Evolutionary conservation across 1,140 invertebrate species (phyloP).

Genomic region (Galleria mellonella): DNA sequence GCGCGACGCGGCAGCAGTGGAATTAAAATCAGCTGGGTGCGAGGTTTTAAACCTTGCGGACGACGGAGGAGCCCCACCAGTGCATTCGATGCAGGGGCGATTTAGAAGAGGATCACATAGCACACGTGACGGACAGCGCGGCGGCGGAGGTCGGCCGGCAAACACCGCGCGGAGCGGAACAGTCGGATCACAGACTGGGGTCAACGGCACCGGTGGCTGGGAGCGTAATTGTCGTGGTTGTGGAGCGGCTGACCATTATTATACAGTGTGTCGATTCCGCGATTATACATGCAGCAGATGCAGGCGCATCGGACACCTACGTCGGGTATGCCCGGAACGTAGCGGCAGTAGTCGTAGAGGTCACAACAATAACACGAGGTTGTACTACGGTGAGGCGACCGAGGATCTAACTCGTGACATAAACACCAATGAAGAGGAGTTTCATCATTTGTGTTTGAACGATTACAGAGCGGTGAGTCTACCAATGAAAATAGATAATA

Average conservation of each 20-base stretch:
- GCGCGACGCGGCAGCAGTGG: slow-evolving; percentile 14
- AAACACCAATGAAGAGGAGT: neutral
- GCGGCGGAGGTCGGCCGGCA: too few species aligned
- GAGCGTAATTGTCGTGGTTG: too few species aligned
- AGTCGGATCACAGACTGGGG: too few species aligned
- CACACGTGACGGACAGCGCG: neutral
- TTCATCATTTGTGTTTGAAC: slow-evolving; percentile 1
- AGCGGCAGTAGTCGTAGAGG: neutral
- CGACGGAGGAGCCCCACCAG: too few species aligned
- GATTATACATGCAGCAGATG: neutral
- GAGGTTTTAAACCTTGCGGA: too few species aligned
- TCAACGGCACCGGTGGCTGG: too few species aligned
- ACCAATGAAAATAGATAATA: slow-evolving; percentile 1
- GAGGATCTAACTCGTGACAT: neutral
- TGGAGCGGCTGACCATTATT: too few species aligned
- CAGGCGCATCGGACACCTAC: neutral
- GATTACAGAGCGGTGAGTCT: slow-evolving; percentile 8
- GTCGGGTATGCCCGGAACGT: neutral
- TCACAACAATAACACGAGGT: neutral
- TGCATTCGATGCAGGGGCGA: neutral
- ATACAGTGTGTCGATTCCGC: too few species aligned
- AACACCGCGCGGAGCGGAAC: too few species aligned
- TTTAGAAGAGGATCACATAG: neutral
- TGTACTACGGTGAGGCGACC: neutral
- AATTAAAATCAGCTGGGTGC: too few species aligned